Percentiles rank a stretch among this genome's conserved stretches.
Evolutionary conservation across 2,888 invertebrate genomes (phyloP).

Genomic region (Oscheius sp.): DNA sequence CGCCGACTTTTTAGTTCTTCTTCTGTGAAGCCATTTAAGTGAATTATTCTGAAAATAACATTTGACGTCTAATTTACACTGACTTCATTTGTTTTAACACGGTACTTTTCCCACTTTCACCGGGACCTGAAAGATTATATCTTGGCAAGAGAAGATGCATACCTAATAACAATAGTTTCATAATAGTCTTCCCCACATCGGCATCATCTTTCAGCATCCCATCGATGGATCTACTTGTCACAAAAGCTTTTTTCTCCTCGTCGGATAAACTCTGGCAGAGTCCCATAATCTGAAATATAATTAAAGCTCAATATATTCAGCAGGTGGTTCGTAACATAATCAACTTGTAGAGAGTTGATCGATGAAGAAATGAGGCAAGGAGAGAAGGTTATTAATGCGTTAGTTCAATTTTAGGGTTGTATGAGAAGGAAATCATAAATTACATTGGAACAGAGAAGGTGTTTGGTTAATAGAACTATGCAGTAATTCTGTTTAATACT

Average conservation of each 20-base stretch:
- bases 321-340: not conserved
- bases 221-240: slow-evolving; percentile 19
- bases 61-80: too few relatives aligned
- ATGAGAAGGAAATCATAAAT: too few relatives aligned
- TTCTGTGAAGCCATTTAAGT: slow-evolving; percentile 84
- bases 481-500: too few relatives aligned
- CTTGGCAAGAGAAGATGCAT: not conserved
- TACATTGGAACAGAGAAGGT: too few relatives aligned
- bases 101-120: slow-evolving; percentile 98
- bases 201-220: slow-evolving; percentile 12
- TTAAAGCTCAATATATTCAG: not conserved
- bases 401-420: too few relatives aligned
- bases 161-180: slow-evolving; percentile 18
- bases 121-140: slow-evolving; percentile 81
- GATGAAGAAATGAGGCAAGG: too few relatives aligned
- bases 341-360: too few relatives aligned
- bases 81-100: slow-evolving; percentile 99
- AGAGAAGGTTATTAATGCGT: too few relatives aligned
- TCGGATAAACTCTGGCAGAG: slow-evolving; percentile 14
- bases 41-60: slow-evolving; percentile 78
- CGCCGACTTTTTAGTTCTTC: slow-evolving; percentile 86
- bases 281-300: slow-evolving; percentile 1
- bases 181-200: slow-evolving; percentile 17
- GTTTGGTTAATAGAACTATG: too few relatives aligned
- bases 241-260: slow-evolving; percentile 23